Percentiles rank a stretch among this genome's conserved stretches.
Conservation (phyloP, 2,797 vertebrate species). For the Microtus californicus region DNA sequence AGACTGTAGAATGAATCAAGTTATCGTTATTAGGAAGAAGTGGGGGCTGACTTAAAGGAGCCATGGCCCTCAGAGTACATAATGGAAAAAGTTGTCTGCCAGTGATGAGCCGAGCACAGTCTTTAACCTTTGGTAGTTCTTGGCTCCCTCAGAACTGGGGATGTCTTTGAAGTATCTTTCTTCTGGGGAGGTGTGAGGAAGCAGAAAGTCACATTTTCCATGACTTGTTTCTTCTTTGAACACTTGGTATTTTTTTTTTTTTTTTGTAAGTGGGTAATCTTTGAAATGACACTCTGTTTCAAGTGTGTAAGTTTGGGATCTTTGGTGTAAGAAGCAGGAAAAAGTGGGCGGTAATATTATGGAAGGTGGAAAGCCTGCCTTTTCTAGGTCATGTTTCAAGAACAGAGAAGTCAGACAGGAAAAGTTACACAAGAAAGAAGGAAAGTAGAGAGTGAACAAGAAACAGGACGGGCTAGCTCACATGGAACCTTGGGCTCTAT, state of each 20-base stretch:
- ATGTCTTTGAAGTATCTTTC: slow-evolving; percentile 75
- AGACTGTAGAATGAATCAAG: slow-evolving; percentile 68
- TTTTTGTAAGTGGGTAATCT: slow-evolving; percentile 64
- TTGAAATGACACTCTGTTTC: slow-evolving; percentile 79
- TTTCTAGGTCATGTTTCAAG: slow-evolving; percentile 71
- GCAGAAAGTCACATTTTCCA: slow-evolving; percentile 82
- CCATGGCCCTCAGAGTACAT: slow-evolving; percentile 1
- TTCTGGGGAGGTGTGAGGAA: slow-evolving; percentile 79
- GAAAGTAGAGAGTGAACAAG: neutral
- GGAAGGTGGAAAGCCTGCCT: slow-evolving; percentile 75
- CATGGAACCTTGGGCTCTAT: neutral
- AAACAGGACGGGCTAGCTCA: neutral
- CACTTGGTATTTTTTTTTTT: slow-evolving; percentile 66
- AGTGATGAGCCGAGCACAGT: slow-evolving; percentile 7
- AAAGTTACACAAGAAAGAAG: neutral
- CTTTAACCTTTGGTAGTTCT: slow-evolving; percentile 57
- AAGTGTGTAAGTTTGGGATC: slow-evolving; percentile 74
- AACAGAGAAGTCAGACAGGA: slow-evolving; percentile 63
- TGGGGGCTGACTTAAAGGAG: slow-evolving; percentile 58
- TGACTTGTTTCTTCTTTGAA: slow-evolving; percentile 81
- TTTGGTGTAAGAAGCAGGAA: slow-evolving; percentile 80
- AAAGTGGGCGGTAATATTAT: slow-evolving; percentile 77
- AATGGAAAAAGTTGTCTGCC: slow-evolving; percentile 69
- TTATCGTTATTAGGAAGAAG: slow-evolving; percentile 40
- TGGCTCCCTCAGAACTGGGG: slow-evolving; percentile 54